A percentile compares a stretch with the other conserved stretches of the same genome.
phyloP scores from a whole-genome alignment of 1,140 invertebrate species.

The Monomorium pharaonis region DNA sequence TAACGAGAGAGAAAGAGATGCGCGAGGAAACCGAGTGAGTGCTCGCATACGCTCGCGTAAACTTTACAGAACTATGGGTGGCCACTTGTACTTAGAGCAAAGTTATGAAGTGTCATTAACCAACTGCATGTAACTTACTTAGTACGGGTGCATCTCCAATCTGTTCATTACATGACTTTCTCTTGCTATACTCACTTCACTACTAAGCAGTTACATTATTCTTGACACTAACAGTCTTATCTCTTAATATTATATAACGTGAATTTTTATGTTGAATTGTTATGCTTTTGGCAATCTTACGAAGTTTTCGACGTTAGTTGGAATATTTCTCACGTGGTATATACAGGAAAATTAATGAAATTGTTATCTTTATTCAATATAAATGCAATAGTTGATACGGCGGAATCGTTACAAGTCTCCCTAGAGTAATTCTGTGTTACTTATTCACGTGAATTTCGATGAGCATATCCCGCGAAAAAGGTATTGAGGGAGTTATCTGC shows the following conservation, averaged over 20 bases:
- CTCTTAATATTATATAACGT: not conserved
- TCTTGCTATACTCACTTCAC: conserved; percentile 14
- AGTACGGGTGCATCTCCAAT: conserved; percentile 40
- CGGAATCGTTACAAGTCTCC: conserved; percentile 30
- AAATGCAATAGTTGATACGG: not conserved
- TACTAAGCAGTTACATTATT: conserved; percentile 38
- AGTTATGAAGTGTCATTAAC: conserved; percentile 65
- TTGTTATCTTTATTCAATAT: not conserved
- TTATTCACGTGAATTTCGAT: conserved; percentile 52
- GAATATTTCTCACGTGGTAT: not conserved
- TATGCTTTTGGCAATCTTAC: not conserved
- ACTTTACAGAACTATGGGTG: conserved; percentile 62
- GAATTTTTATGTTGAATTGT: not conserved
- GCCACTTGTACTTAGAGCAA: conserved; percentile 63
- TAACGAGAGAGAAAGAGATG: conserved; percentile 51
- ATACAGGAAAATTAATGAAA: not conserved
- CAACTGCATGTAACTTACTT: conserved; percentile 58
- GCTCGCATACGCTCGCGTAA: conserved; percentile 57
- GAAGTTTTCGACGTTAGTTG: not conserved
- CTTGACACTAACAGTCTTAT: not conserved
- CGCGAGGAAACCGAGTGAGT: conserved; percentile 19
- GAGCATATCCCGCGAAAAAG: conserved; percentile 10
- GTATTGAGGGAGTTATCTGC: conserved; percentile 15
- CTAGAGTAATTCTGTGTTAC: conserved; percentile 38
- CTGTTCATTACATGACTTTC: conserved; percentile 59